Conservation (phyloP, 2,113 vertebrate genomes). For the Rhea pennata region DNA sequence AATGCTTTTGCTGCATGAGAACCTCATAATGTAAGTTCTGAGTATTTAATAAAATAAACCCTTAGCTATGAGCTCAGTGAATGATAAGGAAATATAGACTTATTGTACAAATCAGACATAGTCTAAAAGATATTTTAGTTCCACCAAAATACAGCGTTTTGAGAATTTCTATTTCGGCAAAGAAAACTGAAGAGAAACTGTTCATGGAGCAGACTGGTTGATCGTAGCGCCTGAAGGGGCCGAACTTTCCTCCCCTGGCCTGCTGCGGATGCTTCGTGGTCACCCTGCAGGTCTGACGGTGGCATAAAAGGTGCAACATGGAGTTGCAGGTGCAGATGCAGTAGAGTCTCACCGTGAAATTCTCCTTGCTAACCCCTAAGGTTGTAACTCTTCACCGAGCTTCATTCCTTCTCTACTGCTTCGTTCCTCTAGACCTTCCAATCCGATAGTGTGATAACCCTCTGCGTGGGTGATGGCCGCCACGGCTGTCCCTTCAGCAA, state of each 20-base stretch:
- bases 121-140: background rate
- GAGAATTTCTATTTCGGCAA: background rate
- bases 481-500: background rate
- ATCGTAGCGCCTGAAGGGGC: background rate
- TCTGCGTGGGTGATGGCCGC: background rate
- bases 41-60: background rate
- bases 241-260: background rate
- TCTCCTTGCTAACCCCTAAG: background rate
- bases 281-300: background rate
- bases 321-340: background rate
- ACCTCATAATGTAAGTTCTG: background rate
- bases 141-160: background rate
- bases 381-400: conserved; percentile 19
- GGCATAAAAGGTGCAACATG: background rate
- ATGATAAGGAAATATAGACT: background rate
- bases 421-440: conserved; percentile 1
- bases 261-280: background rate
- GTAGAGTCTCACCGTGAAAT: background rate
- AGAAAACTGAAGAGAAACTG: background rate
- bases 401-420: conserved; percentile 19
- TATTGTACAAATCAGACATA: background rate
- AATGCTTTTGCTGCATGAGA: background rate
- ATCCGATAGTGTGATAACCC: background rate
- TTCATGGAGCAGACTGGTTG: background rate
- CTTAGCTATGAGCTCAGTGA: background rate